Evolutionary conservation across 2,888 invertebrate genomes (phyloP).

Genomic region (Lasioglossum zephyrum): DNA sequence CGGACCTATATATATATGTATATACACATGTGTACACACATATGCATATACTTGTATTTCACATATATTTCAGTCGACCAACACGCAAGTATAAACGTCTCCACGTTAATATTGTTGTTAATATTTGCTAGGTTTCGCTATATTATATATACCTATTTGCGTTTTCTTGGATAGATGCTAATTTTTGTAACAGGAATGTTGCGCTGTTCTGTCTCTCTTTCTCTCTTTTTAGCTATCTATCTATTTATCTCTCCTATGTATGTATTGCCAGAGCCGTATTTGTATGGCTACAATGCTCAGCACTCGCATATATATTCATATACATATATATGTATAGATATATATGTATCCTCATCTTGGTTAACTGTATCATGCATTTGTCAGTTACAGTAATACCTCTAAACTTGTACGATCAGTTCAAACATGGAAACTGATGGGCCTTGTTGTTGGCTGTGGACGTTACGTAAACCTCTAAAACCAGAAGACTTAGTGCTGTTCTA

Average conservation of each 20-base stretch:
- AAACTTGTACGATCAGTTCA: not conserved
- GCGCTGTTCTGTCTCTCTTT: slow-evolving; percentile 73
- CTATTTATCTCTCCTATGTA: slow-evolving; percentile 69
- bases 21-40: slow-evolving; percentile 8
- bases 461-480: not conserved
- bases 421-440: not conserved
- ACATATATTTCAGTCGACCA: slow-evolving; percentile 44
- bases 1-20: slow-evolving; percentile 13
- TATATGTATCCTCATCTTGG: slow-evolving; percentile 65
- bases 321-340: not conserved
- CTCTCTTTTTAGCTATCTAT: slow-evolving; percentile 13
- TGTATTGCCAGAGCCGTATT: slow-evolving; percentile 82
- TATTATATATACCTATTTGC: slow-evolving; percentile 67
- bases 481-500: not conserved
- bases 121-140: slow-evolving; percentile 71
- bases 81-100: slow-evolving; percentile 59
- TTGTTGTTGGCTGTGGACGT: not conserved
- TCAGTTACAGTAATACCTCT: slow-evolving; percentile 50
- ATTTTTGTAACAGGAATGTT: slow-evolving; percentile 81
- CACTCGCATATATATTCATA: slow-evolving; percentile 75
- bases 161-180: slow-evolving; percentile 80
- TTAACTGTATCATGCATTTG: slow-evolving; percentile 74
- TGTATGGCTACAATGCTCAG: slow-evolving; percentile 82
- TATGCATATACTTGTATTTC: slow-evolving; percentile 32
- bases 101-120: slow-evolving; percentile 20